Evolutionary conservation across 1,140 invertebrate genomes (phyloP), one percentile per base, ranked within the genome.

Genomic region (Dreissena rostriformis): DNA sequence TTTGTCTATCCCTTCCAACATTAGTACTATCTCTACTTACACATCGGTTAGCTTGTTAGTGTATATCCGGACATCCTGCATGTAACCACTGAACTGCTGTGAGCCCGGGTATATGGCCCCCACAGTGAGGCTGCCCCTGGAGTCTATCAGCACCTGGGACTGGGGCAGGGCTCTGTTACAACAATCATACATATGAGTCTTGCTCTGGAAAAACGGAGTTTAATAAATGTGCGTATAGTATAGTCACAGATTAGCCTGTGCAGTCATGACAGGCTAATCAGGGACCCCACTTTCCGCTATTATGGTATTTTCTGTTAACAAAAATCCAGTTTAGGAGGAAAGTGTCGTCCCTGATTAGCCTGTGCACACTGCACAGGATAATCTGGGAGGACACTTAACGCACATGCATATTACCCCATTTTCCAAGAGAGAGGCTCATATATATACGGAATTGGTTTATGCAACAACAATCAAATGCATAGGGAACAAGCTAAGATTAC

Each of bases 21-120:
- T 39, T 8, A 39, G 39, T 39, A 5, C 39, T 39, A 39, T 39
- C 4, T 19, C 57, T 24, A 82, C 83, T 84, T 84, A 91, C 91
- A 61, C 86, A 15, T 84, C 67, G 22, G 84, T 83, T 12, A 92
- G 84, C 28, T 80, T 86, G 19, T 87, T 77, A 14, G 65, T 86
- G 71, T 88, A 91, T 10, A 92, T 83, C 24, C 88, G 74, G 15
- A 91, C 89, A 89, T 93, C 92, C 74, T 93, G 92, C 84, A 93
- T 83, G 66, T 90, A 90, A 0, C 92, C 92, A 26, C 73, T 82
- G 67, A 89, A 93, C 15, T 79, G 61, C 10, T 89, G 82, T 24
- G 22, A 74, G 1, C 89, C 88, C 17, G 89, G 87, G 10, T 86
- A 72, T 57, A 76, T 82, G 17, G 90, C 88, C 26, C 92, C 92